Evolutionary conservation across 2,113 vertebrate genomes (phyloP), one percentile per base, ranked within the genome.

Genomic region (Notiomystis cincta): DNA sequence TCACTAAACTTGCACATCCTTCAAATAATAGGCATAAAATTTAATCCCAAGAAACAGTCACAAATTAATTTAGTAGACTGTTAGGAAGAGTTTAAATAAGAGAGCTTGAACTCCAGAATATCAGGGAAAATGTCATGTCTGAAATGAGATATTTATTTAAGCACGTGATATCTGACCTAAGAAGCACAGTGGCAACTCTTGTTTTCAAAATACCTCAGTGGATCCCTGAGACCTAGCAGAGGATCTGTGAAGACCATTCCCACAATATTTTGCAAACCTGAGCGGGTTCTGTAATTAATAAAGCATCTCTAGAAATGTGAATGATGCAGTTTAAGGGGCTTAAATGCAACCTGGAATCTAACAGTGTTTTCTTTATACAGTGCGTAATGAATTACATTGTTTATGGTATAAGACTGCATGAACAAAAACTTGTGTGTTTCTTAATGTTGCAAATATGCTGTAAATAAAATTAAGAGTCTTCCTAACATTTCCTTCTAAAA

Each of bases 301-400:
- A 95, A 94, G 90, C 19, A 37, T 94, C 82, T 96, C 67, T 71
- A 79, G 50, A 94, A 96, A 50, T 15, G 15, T 64, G 31, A 80
- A 42, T 42, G 14, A 37, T 57, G 18, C 21, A 15, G 27, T 42
- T 71, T 48, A 71, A 94, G 47, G 42, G 48, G 40, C 24, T 94
- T 96, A 97, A 97, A 88, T 89, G 42, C 42, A 97, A 45, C 24
- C 61, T 60, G 70, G 30, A 48, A 83, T 64, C 87, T 92, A 93
- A 87, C 22, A 94, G 47, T 67, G 25, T 27, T 92, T 90, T 56
- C 53, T 96, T 95, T 92, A 90, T 95, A 65, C 54, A 80, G 57
- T 31, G 56, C 47, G 31, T 56, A 87, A 96, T 60, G 21, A 90
- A 87, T 71, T 76, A 60, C 9, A 21, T 81, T 86, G 10, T 10